These are phyloP conservation scores for Melinopterus prodromus DNA, from an alignment of 2,888 invertebrate genomes.

Conservation along the genomic window DNA sequence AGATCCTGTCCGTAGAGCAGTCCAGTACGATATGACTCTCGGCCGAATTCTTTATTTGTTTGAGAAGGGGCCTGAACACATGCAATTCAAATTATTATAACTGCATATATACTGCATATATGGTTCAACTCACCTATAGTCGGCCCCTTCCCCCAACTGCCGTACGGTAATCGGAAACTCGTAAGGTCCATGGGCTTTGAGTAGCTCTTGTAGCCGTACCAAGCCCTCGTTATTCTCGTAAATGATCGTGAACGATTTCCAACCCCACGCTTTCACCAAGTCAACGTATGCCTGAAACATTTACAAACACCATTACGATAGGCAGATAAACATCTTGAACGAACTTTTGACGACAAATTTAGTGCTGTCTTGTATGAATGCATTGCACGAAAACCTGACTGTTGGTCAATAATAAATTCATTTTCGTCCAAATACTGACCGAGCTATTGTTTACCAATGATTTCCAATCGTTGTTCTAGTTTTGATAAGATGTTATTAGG, in stretches of 20 bases:
- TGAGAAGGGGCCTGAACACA: slow-evolving; percentile 76
- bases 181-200: slow-evolving; percentile 87
- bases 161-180: slow-evolving; percentile 85
- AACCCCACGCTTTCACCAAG: slow-evolving; percentile 88
- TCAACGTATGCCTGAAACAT: slow-evolving; percentile 86
- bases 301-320: too few species aligned
- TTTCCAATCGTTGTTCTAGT: too few species aligned
- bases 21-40: slow-evolving; percentile 92
- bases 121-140: slow-evolving; percentile 73
- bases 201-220: slow-evolving; percentile 84
- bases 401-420: too few species aligned
- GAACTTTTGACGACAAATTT: neutral
- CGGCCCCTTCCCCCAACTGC: slow-evolving; percentile 83
- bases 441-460: too few species aligned
- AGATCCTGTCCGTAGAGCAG: slow-evolving; percentile 86
- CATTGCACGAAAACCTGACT: too few species aligned
- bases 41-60: slow-evolving; percentile 91
- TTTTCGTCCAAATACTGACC: too few species aligned
- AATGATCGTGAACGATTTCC: slow-evolving; percentile 96
- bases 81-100: too few species aligned
- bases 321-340: too few species aligned
- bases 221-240: slow-evolving; percentile 96
- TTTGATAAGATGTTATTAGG: too few species aligned
- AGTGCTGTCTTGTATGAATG: too few species aligned
- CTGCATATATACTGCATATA: too few species aligned